A percentile compares a stretch with the other conserved stretches of the same genome.
Conservation (phyloP, 2,888 invertebrate genomes). For the Blera fallax region DNA sequence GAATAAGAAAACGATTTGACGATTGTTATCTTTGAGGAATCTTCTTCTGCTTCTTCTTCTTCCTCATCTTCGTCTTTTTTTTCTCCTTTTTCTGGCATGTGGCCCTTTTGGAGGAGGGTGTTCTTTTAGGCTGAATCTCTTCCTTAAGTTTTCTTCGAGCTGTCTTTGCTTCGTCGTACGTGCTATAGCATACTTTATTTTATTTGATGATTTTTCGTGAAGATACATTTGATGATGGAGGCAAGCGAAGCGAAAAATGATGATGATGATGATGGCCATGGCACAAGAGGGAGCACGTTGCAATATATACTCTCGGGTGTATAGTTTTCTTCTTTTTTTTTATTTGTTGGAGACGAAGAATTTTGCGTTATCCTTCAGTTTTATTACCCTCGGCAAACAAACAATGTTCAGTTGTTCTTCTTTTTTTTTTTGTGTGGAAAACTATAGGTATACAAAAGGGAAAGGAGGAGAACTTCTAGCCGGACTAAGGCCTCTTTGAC, state of each 20-base stretch:
- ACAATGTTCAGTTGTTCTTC: slow-evolving; percentile 40
- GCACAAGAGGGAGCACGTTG: slow-evolving; percentile 52
- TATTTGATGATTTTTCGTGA: slow-evolving; percentile 68
- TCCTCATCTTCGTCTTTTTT: slow-evolving; percentile 16
- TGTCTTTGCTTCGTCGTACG: slow-evolving; percentile 41
- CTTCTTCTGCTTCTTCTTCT: slow-evolving; percentile 36
- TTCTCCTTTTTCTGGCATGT: slow-evolving; percentile 33
- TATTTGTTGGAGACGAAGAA: neutral
- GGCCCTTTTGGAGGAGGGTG: slow-evolving; percentile 50
- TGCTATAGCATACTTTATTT: slow-evolving; percentile 62
- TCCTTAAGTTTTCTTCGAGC: neutral
- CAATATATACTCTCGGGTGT: neutral
- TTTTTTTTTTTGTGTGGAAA: neutral
- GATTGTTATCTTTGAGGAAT: slow-evolving; percentile 60
- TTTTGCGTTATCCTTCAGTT: slow-evolving; percentile 52
- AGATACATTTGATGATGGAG: slow-evolving; percentile 62
- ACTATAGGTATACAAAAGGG: neutral
- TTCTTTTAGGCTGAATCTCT: slow-evolving; percentile 36
- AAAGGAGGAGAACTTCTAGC: slow-evolving; percentile 1
- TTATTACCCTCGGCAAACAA: slow-evolving; percentile 63
- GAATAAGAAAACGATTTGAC: slow-evolving; percentile 48
- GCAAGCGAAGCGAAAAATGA: slow-evolving; percentile 62
- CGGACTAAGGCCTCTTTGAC: neutral
- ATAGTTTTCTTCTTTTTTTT: neutral
- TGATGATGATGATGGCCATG: slow-evolving; percentile 58